phyloP scores from a whole-genome alignment of 2,113 vertebrate species.

The Cheirogaleus medius region DNA sequence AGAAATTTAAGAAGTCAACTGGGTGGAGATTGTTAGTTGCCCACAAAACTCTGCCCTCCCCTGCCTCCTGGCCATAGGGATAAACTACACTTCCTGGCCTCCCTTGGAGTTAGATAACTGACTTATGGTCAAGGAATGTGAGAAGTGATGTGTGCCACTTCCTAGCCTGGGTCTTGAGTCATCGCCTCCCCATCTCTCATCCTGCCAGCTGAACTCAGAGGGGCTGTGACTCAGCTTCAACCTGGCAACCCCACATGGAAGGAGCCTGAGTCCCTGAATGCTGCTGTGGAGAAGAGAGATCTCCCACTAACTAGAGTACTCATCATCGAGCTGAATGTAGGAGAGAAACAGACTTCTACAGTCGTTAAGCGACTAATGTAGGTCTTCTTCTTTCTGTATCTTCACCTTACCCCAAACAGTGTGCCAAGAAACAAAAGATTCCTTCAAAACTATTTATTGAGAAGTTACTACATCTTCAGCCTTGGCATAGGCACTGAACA shows the following conservation, averaged over 20 bases:
- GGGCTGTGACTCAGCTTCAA: not conserved
- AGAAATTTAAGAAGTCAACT: not conserved
- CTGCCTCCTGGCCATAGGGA: no score
- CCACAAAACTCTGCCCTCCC: not conserved
- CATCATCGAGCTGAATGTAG: not conserved
- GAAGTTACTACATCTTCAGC: not conserved
- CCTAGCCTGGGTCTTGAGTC: not conserved
- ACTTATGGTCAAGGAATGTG: not conserved
- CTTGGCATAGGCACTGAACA: not conserved
- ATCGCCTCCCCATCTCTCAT: not conserved
- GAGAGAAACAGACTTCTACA: not conserved
- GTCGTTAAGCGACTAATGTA: not conserved
- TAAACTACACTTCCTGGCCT: not conserved
- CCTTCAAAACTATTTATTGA: not conserved
- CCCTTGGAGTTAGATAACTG: not conserved
- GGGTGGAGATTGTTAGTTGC: not conserved
- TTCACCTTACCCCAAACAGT: not conserved
- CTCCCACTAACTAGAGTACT: no score
- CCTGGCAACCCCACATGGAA: not conserved
- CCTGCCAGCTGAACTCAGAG: not conserved
- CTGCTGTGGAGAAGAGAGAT: no score
- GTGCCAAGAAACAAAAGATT: not conserved
- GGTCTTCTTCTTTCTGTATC: not conserved
- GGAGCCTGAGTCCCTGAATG: not conserved
- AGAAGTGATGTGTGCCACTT: not conserved